Base-by-base conservation (phyloP, 2,888 invertebrate species). In the Germaria angustata region DNA sequence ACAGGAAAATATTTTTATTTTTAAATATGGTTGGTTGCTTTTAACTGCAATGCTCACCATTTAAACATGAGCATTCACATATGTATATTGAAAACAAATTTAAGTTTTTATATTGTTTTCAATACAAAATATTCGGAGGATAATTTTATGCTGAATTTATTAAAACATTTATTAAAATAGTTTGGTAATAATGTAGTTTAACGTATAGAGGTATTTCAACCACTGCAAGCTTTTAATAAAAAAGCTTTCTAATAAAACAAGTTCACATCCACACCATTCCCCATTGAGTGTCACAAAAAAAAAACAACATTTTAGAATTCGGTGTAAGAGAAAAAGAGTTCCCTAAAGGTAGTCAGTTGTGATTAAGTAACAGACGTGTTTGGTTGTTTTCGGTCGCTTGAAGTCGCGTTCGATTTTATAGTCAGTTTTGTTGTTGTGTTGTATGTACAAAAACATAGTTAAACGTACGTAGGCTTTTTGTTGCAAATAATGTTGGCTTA, bases 351-450 rank as follows among this genome's bases (percentile, higher is more conserved):
- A 71, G 61, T 82, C 79, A 82, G 79, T 79, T 82, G 82, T 44
- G 66, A 59, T 82, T 76, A 66, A 82, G 79, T 79, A 65, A 76
- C 78, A 55, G 82, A 20, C 71, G 71, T 44, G 82, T 66, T 82
- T 22, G 71, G 82, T 82, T 71, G 71, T 68, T 63, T 63, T 53
- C 9, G 36, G 7, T 57, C 17, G 39, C 17, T 28, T 11, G 41
- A 11, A 34, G 34, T 46, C 9, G 13, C 22, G 41, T 39, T 28
- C 13, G 11, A 13, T 17, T 9, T n/a, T 17, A 11, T 51, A 13
- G 5, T 57, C 57, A 22, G 3, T 66, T 76, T 53, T 61, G 59
- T 61, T 53, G 51, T 44, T 41, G 22, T 73, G 15, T 34, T 51
- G 32, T 63, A 28, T 51, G n/a, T 15, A 68, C n/a, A 17, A 49